These are phyloP conservation scores for Drosophila tristis DNA, from an alignment of 1,140 invertebrate species.

Conservation along the genomic window DNA sequence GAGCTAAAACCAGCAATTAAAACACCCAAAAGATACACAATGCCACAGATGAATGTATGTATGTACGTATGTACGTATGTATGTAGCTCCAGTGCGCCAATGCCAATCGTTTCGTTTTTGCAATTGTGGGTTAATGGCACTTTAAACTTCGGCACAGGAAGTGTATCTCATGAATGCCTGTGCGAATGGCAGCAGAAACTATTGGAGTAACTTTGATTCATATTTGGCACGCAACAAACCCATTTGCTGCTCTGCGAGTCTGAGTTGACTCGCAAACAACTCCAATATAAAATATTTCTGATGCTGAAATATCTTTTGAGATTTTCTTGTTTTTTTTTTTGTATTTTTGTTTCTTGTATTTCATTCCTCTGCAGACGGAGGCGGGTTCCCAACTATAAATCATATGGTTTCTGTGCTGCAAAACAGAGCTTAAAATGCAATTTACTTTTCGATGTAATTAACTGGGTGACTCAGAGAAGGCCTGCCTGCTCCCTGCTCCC, in stretches of 20 bases:
- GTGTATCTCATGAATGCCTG: conserved; percentile 41
- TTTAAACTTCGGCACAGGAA: conserved; percentile 72
- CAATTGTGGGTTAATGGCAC: conserved; percentile 78
- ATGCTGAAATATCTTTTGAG: background rate
- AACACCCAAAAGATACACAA: conserved; percentile 22
- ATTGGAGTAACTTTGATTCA: conserved; percentile 55
- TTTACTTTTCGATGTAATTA: conserved; percentile 71
- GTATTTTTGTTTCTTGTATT: background rate
- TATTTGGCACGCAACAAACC: conserved; percentile 80
- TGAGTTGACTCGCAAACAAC: conserved; percentile 1
- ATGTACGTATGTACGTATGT: no score
- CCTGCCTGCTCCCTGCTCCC: background rate
- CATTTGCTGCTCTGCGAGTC: conserved; percentile 47
- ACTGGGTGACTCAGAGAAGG: conserved; percentile 35
- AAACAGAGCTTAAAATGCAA: conserved; percentile 73
- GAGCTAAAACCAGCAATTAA: conserved; percentile 70
- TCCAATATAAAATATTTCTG: conserved; percentile 12
- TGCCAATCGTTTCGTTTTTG: conserved; percentile 11
- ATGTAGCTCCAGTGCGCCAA: no score
- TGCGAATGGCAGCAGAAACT: conserved; percentile 4
- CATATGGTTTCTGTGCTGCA: conserved; percentile 32
- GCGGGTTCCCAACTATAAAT: conserved; percentile 36
- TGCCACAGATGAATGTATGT: conserved; percentile 10
- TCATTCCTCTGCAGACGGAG: background rate
- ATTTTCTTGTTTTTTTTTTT: background rate